phyloP scores from a whole-genome alignment of 2,797 vertebrate genomes.

The Phoebastria nigripes region DNA sequence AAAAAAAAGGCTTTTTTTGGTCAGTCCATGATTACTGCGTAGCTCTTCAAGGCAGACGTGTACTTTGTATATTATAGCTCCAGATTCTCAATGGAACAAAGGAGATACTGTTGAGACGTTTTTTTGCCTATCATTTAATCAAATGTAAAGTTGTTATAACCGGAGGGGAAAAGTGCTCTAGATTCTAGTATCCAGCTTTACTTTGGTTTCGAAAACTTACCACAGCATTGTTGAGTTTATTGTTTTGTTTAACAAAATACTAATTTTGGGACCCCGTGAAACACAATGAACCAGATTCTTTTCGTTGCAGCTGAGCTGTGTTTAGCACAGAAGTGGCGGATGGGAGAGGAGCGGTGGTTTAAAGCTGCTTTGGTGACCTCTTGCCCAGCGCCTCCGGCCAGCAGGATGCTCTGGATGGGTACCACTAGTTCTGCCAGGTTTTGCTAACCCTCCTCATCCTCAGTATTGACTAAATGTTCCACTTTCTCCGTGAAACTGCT shows the following conservation, averaged over 20 bases:
- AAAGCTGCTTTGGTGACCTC: not conserved
- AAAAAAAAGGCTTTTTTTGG: not conserved
- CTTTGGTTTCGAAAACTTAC: conserved; percentile 44
- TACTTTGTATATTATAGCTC: conserved; percentile 11
- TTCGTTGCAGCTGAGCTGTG: not conserved
- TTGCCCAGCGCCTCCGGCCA: not conserved
- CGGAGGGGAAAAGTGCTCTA: conserved; percentile 42
- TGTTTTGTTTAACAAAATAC: conserved; percentile 44
- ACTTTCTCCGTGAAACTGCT: not conserved
- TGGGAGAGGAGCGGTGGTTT: not conserved
- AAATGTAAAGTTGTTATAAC: conserved; percentile 55
- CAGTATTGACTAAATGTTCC: not conserved
- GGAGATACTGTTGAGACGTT: conserved; percentile 1
- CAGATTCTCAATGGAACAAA: conserved; percentile 43
- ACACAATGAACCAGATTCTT: conserved; percentile 31
- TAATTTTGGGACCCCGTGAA: conserved; percentile 20
- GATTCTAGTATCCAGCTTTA: conserved; percentile 45
- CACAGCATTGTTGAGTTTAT: conserved; percentile 47
- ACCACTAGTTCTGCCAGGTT: not conserved
- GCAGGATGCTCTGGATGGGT: not conserved
- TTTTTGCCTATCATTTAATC: conserved; percentile 56
- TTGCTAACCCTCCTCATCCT: not conserved
- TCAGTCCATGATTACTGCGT: conserved; percentile 10
- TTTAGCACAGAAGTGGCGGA: not conserved
- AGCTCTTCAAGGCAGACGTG: conserved; percentile 1